phyloP scores from a whole-genome alignment of 2,113 vertebrate genomes.

The Tichodroma muraria region DNA sequence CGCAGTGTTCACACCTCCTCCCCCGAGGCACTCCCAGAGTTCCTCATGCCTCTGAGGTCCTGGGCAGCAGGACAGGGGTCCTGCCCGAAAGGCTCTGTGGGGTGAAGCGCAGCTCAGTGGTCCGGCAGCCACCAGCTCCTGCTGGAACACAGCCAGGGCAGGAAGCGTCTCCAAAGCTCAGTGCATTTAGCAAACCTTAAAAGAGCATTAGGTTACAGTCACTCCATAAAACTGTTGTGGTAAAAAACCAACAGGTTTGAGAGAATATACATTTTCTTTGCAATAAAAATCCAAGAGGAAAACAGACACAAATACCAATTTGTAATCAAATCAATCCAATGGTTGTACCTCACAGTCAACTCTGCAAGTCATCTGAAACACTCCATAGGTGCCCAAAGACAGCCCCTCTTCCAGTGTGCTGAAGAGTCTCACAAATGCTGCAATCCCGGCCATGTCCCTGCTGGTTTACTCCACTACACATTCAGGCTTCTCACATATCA shows the following conservation, averaged over 20 bases:
- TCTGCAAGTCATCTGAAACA: neutral
- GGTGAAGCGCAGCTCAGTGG: slow-evolving; percentile 41
- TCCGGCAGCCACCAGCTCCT: neutral
- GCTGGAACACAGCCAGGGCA: neutral
- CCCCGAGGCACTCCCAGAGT: neutral
- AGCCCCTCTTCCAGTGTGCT: neutral
- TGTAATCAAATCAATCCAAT: neutral
- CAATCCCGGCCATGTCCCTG: neutral
- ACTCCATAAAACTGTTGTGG: neutral
- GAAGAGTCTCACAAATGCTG: slow-evolving; percentile 2
- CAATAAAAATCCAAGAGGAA: neutral
- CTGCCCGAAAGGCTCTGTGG: slow-evolving; percentile 77
- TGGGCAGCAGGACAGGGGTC: slow-evolving; percentile 46
- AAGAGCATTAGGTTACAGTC: neutral
- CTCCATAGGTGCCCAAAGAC: neutral
- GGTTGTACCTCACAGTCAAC: neutral
- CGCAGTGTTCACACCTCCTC: neutral
- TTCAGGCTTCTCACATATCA: neutral
- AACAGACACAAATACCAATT: neutral
- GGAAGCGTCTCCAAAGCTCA: neutral
- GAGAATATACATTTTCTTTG: neutral
- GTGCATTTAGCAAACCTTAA: slow-evolving; percentile 3
- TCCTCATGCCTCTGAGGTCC: slow-evolving; percentile 52
- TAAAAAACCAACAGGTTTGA: neutral
- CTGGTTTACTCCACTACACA: neutral